These are phyloP conservation scores for Molothrus ater DNA, from an alignment of 2,797 vertebrate genomes.

Conservation along the genomic window DNA sequence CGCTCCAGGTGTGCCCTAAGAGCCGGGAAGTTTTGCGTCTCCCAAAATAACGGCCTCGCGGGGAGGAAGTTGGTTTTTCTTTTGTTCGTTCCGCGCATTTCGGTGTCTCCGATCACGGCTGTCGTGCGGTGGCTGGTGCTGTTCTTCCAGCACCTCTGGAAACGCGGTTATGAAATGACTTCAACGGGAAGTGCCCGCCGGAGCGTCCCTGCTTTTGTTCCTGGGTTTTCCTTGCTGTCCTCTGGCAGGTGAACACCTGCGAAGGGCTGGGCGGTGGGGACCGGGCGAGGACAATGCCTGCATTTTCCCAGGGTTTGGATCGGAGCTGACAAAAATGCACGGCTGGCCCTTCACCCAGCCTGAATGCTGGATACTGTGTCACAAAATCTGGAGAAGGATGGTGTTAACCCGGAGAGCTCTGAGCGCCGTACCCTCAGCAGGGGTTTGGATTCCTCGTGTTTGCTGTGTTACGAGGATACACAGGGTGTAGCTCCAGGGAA, in stretches of 20 bases:
- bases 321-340: constrained; percentile 12
- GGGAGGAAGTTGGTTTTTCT: neutral
- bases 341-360: neutral
- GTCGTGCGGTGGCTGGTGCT: neutral
- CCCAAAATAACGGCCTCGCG: neutral
- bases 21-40: constrained; percentile 32
- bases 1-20: neutral
- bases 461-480: neutral
- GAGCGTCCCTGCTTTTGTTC: neutral
- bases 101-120: neutral
- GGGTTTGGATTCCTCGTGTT: neutral
- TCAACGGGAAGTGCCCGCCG: neutral
- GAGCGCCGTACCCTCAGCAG: neutral
- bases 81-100: neutral
- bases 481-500: neutral
- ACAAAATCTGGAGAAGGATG: neutral
- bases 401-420: neutral
- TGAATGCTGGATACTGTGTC: neutral
- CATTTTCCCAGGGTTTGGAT: constrained; percentile 25
- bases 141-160: neutral
- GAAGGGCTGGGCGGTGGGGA: neutral
- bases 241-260: neutral
- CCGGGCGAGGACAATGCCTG: neutral
- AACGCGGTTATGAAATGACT: constrained; percentile 38
- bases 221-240: neutral